Evolutionary conservation across 1,140 invertebrate species (phyloP).

Genomic region (Mactra quadrangularis): DNA sequence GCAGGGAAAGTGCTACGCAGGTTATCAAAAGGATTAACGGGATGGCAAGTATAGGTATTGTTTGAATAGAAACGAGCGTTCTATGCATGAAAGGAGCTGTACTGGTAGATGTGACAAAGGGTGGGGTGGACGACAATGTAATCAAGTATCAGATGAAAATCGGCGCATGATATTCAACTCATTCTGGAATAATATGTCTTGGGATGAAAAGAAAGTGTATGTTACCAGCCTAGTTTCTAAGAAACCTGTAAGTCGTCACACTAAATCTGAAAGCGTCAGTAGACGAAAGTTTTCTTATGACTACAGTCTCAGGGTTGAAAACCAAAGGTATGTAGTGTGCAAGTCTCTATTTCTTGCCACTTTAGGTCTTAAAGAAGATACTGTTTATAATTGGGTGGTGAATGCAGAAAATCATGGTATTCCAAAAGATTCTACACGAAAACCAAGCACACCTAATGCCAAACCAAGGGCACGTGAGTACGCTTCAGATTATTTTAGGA

Average conservation of each 20-base stretch:
- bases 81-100: background rate
- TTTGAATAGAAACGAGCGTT: background rate
- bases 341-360: slow-evolving; percentile 21
- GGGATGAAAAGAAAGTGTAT: background rate
- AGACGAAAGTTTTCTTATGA: slow-evolving; percentile 8
- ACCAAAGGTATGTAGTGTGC: slow-evolving; percentile 1
- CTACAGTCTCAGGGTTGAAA: background rate
- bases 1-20: slow-evolving; percentile 2
- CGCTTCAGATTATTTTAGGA: background rate
- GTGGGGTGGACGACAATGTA: slow-evolving; percentile 13
- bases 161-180: slow-evolving; percentile 13
- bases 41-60: slow-evolving; percentile 11
- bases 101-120: slow-evolving; percentile 1
- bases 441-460: background rate
- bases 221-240: background rate
- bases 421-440: no score
- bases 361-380: background rate
- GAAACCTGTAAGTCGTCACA: background rate
- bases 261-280: background rate
- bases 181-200: no score
- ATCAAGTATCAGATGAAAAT: background rate
- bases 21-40: slow-evolving; percentile 14
- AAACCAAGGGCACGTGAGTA: background rate
- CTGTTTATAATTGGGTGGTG: background rate
- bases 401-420: background rate